Base-by-base conservation (phyloP, 2,888 invertebrate genomes). In the Papilio demoleus region DNA sequence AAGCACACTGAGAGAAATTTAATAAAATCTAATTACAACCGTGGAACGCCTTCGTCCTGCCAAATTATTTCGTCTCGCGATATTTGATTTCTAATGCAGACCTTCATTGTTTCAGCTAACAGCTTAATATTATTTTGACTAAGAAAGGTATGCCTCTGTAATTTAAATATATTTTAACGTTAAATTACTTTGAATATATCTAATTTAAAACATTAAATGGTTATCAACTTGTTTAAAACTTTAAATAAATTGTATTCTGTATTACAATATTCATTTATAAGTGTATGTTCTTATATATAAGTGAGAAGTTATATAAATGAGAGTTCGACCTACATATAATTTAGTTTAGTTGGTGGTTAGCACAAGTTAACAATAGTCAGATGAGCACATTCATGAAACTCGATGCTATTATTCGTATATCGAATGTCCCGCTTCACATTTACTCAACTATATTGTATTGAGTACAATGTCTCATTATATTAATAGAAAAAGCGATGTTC, bases 1-100 rank as follows among this genome's bases (percentile, higher is more conserved):
- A n/a, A 22, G 65, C 31, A 42, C 56, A 53, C 12, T 42, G 53
- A 56, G 56, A 65, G 65, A 65, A 53, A 65, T 65, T 64, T 65
- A 65, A 65, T 65, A 65, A 65, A 65, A 65, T 53, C 27, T 38
- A 64, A 64, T 64, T 64, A 64, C 64, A 53, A 64, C 22, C 36
- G 47, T 50, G 36, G 9, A 64, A 65, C 56, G 56, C 65, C 56
- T 27, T 31, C 36, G 19, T 65, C 40, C 24, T 56, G 56, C 40
- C 27, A 56, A 65, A 65, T 65, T 65, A 27, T 65, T 31, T 38
- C 24, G 12, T 36, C 34, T 22, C 36, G 38, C 27, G 27, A 56
- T 47, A 65, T 65, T 65, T 40, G 65, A 56, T 40, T 53, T 31
- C 19, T 56, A 53, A 65, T 53, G 34, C 24, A 27, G 38, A 53